phyloP scores from a whole-genome alignment of 2,113 vertebrate genomes.

The Rhadina sibilatrix region DNA sequence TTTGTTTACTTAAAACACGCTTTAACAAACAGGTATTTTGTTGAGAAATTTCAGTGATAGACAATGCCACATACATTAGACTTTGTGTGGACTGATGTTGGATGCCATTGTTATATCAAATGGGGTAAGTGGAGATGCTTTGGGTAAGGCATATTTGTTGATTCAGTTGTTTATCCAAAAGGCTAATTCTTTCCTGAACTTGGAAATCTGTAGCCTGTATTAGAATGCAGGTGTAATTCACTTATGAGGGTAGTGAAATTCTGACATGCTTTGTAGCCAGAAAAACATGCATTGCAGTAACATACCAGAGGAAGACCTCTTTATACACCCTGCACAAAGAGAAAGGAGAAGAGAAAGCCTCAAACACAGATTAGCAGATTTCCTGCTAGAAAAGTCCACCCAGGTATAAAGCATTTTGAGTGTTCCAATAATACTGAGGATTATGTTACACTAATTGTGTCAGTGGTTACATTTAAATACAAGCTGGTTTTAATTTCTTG shows the following conservation, averaged over 20 bases:
- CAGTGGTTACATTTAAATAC: background rate
- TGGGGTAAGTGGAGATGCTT: background rate
- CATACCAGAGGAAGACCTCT: background rate
- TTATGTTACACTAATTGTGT: background rate
- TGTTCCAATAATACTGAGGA: background rate
- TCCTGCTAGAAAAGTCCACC: background rate
- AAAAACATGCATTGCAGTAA: background rate
- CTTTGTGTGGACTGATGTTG: background rate
- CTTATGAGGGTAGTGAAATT: background rate
- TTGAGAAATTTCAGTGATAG: background rate
- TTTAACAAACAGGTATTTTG: background rate
- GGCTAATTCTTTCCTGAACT: background rate
- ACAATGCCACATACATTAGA: background rate
- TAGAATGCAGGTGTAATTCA: background rate
- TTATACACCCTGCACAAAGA: background rate
- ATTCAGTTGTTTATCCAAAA: background rate
- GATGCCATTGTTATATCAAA: background rate
- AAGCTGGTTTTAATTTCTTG: slow-evolving; percentile 33
- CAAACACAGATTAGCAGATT: background rate
- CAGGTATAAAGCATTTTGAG: background rate
- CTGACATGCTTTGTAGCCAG: background rate
- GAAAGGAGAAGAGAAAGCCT: background rate
- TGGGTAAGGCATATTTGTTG: background rate
- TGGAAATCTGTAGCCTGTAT: background rate
- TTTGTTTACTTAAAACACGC: background rate